These are phyloP conservation scores for Menidia beryllina DNA, from an alignment of 2,113 vertebrate species.

Conservation along the genomic window DNA sequence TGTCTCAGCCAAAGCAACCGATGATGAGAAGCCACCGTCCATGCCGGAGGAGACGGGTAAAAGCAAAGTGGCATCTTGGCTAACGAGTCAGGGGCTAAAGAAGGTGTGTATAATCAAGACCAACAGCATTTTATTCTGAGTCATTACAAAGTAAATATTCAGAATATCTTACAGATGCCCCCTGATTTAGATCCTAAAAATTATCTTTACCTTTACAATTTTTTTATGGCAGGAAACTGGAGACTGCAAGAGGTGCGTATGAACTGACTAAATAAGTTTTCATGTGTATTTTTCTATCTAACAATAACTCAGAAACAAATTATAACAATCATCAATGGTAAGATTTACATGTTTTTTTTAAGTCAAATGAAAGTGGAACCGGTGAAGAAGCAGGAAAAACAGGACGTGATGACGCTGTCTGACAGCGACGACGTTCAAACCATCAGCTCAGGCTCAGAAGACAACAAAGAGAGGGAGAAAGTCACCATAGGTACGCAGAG, in stretches of 20 bases:
- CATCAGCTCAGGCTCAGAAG: conserved; percentile 95
- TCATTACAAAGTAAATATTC: too few species aligned
- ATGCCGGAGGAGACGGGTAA: conserved; percentile 91
- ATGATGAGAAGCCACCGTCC: conserved; percentile 86
- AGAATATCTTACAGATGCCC: too few species aligned
- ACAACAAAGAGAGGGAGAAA: conserved; percentile 88
- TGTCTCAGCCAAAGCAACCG: conserved; percentile 51
- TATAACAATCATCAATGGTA: too few species aligned
- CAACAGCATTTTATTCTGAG: too few species aligned
- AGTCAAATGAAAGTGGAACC: conserved; percentile 61
- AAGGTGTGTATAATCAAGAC: conserved; percentile 60
- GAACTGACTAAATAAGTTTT: conserved; percentile 52
- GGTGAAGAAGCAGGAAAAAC: conserved; percentile 83
- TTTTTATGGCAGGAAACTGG: conserved; percentile 82
- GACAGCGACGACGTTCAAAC: conserved; percentile 98
- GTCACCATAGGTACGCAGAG: conserved; percentile 49
- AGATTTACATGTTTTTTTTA: conserved; percentile 7
- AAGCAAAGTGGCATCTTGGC: conserved; percentile 96
- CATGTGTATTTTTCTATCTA: too few species aligned
- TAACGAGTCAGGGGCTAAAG: conserved; percentile 85
- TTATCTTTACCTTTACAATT: conserved; percentile 5
- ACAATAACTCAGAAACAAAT: too few species aligned
- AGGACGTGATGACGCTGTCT: conserved; percentile 93
- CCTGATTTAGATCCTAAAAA: too few species aligned
- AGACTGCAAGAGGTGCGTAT: conserved; percentile 74